These are phyloP conservation scores for Cryptus viduatorius DNA, from an alignment of 2,888 invertebrate genomes.

Conservation along the genomic window DNA sequence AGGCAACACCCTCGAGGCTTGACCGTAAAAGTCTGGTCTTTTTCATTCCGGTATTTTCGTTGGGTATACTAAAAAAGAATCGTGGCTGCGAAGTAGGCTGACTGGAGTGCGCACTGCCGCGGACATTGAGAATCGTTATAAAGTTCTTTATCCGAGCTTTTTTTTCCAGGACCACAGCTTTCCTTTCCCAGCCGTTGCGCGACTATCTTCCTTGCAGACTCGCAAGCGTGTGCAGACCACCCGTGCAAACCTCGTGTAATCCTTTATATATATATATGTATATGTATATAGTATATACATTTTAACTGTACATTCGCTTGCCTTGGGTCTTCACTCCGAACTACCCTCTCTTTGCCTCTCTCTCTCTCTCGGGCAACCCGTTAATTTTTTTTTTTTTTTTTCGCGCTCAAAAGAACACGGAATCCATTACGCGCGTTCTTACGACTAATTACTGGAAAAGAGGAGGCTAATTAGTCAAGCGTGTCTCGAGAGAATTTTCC, in stretches of 20 bases:
- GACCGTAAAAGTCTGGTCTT: background rate
- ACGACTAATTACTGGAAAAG: conserved; percentile 74
- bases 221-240: conserved; percentile 24
- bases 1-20: background rate
- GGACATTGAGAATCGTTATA: conserved; percentile 45
- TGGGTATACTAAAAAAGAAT: conserved; percentile 27
- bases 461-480: conserved; percentile 73
- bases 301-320: conserved; percentile 35
- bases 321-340: conserved; percentile 64
- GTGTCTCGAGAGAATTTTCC: conserved; percentile 53
- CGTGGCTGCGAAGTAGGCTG: conserved; percentile 20
- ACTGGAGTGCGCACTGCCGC: conserved; percentile 16
- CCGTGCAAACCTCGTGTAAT: background rate
- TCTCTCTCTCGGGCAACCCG: background rate
- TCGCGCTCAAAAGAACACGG: conserved; percentile 64
- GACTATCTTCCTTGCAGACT: conserved; percentile 18
- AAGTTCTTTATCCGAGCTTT: background rate
- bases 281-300: conserved; percentile 14
- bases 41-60: conserved; percentile 17
- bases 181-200: conserved; percentile 13
- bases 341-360: conserved; percentile 64
- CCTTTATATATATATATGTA: background rate
- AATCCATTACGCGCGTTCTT: conserved; percentile 68
- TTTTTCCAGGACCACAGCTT: conserved; percentile 17
- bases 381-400: conserved; percentile 42